Conservation (phyloP, 2,113 vertebrate genomes). For the Tetrao urogallus region DNA sequence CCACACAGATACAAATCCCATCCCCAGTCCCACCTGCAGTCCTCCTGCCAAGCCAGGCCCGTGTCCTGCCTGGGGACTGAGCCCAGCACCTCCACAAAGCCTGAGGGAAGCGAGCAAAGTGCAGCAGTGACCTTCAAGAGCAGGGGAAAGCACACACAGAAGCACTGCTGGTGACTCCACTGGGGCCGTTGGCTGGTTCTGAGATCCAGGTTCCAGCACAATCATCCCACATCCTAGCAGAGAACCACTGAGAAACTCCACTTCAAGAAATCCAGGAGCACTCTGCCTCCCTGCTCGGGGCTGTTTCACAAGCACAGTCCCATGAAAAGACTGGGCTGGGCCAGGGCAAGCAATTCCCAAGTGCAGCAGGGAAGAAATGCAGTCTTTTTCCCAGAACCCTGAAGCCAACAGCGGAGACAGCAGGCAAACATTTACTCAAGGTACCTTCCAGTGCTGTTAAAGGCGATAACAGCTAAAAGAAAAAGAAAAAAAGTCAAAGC, state of each 20-base stretch:
- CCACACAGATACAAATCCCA: background rate
- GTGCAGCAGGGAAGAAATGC: background rate
- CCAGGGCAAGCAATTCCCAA: background rate
- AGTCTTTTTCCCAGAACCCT: background rate
- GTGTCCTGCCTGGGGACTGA: accelerated
- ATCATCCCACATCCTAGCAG: background rate
- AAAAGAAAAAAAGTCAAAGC: too few relatives aligned
- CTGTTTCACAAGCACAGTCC: constrained; percentile 22
- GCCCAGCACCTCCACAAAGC: background rate
- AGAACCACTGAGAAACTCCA: background rate
- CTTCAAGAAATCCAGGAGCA: background rate
- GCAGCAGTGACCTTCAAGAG: accelerated
- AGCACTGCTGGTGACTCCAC: too few relatives aligned
- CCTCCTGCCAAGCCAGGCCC: background rate
- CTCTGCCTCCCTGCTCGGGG: background rate
- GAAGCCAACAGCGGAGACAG: background rate
- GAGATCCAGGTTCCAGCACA: background rate
- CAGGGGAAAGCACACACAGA: background rate
- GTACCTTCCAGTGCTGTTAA: background rate
- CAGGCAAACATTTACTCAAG: background rate
- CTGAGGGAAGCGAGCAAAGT: background rate
- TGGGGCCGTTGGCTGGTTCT: background rate
- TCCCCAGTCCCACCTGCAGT: accelerated
- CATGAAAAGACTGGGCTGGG: background rate
- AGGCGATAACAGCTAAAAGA: background rate